Conservation (phyloP, 2,797 vertebrate genomes). For the Hemitrygon akajei region DNA sequence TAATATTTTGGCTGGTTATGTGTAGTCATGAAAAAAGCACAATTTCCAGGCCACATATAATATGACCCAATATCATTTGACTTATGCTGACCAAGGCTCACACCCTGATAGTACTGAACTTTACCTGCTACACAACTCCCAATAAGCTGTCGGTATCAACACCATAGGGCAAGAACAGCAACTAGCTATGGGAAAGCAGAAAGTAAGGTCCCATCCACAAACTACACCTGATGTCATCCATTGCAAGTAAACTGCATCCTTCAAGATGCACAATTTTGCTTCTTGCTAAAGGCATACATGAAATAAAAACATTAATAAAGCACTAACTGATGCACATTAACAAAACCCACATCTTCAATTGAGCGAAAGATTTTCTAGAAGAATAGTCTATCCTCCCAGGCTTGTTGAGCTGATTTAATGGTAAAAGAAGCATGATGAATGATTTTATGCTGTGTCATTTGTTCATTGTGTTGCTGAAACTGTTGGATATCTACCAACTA, state of each 20-base stretch:
- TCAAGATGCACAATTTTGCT: neutral
- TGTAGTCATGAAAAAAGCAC: no score
- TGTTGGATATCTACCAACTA: neutral
- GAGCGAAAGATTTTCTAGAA: neutral
- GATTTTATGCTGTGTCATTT: neutral
- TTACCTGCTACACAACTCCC: no score
- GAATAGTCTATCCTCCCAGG: neutral
- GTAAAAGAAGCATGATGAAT: neutral
- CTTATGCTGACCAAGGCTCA: no score
- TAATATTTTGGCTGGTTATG: no score
- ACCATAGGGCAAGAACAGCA: no score
- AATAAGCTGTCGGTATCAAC: no score
- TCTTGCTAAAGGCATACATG: neutral
- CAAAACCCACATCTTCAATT: neutral
- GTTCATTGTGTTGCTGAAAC: neutral
- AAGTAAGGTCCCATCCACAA: no score
- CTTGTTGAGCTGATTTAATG: neutral
- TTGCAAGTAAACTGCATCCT: constrained; percentile 7
- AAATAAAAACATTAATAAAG: constrained; percentile 13
- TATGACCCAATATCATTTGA: no score
- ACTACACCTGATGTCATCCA: neutral
- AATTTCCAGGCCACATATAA: no score
- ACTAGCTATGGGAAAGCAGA: no score
- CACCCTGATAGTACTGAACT: no score
- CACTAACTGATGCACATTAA: neutral